These are phyloP conservation scores for Melanerpes formicivorus DNA, from an alignment of 2,113 vertebrate species.

Conservation along the genomic window DNA sequence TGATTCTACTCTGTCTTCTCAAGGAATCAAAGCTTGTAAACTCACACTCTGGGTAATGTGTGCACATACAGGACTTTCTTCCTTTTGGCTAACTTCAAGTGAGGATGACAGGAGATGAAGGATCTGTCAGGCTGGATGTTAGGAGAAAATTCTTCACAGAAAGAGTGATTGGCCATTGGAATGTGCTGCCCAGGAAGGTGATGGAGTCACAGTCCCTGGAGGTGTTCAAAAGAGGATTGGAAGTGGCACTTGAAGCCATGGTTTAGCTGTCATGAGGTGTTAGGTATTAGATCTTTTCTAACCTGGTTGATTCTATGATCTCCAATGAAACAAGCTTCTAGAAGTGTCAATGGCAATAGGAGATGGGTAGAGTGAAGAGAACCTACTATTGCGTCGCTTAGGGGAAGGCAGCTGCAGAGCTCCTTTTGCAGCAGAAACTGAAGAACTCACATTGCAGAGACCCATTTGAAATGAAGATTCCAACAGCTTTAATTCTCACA, in stretches of 20 bases:
- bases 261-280: no score
- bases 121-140: no score
- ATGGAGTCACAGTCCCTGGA: no score
- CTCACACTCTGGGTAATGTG: neutral
- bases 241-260: no score
- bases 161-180: no score
- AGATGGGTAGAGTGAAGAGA: neutral
- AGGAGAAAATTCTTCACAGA: no score
- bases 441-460: neutral
- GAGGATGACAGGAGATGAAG: neutral
- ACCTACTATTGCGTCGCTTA: neutral
- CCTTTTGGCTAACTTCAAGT: neutral
- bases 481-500: neutral
- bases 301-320: no score
- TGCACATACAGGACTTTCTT: neutral
- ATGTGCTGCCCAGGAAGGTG: no score
- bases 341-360: neutral
- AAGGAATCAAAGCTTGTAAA: neutral
- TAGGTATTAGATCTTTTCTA: no score
- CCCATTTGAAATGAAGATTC: neutral
- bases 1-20: neutral
- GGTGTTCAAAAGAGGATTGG: no score
- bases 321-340: neutral
- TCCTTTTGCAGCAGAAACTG: neutral
- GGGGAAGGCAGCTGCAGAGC: neutral